These are phyloP conservation scores for Ctenopoma kingsleyae DNA, from an alignment of 2,797 vertebrate genomes.

Conservation along the genomic window DNA sequence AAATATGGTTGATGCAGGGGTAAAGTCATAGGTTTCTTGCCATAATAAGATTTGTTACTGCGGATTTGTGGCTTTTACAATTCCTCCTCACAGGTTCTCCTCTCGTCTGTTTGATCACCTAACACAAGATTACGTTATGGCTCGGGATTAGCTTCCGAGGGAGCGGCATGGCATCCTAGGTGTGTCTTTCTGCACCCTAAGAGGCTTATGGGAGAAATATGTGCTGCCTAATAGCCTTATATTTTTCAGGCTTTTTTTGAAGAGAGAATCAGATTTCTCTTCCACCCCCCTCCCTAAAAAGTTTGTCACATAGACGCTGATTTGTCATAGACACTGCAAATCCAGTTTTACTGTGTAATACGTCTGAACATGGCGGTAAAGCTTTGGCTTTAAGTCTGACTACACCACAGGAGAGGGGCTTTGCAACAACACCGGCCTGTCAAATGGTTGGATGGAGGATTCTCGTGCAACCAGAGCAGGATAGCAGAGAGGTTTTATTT, in stretches of 20 bases:
- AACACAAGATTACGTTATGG: constrained; percentile 83
- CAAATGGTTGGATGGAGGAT: constrained; percentile 31
- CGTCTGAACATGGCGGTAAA: constrained; percentile 65
- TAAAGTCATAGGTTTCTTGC: constrained; percentile 67
- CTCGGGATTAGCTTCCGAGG: constrained; percentile 79
- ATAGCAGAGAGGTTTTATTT: background rate
- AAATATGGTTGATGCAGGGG: constrained; percentile 57
- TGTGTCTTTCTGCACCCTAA: constrained; percentile 83
- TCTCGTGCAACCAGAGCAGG: constrained; percentile 13
- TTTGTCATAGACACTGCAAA: constrained; percentile 79
- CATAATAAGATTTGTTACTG: constrained; percentile 86
- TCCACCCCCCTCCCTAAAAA: constrained; percentile 60
- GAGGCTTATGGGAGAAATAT: constrained; percentile 84
- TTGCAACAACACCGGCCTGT: constrained; percentile 61
- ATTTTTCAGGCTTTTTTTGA: constrained; percentile 67
- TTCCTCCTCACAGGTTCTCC: constrained; percentile 77
- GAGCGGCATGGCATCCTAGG: constrained; percentile 80
- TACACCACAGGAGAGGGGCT: constrained; percentile 67
- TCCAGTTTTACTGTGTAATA: constrained; percentile 81
- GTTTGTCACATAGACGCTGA: constrained; percentile 76
- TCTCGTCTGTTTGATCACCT: constrained; percentile 85
- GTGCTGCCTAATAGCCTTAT: constrained; percentile 82
- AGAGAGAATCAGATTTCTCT: constrained; percentile 66
- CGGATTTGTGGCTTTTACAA: constrained; percentile 82
- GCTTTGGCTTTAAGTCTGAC: constrained; percentile 70